Base-by-base conservation (phyloP, 2,113 vertebrate genomes). In the Chaenocephalus aceratus region DNA sequence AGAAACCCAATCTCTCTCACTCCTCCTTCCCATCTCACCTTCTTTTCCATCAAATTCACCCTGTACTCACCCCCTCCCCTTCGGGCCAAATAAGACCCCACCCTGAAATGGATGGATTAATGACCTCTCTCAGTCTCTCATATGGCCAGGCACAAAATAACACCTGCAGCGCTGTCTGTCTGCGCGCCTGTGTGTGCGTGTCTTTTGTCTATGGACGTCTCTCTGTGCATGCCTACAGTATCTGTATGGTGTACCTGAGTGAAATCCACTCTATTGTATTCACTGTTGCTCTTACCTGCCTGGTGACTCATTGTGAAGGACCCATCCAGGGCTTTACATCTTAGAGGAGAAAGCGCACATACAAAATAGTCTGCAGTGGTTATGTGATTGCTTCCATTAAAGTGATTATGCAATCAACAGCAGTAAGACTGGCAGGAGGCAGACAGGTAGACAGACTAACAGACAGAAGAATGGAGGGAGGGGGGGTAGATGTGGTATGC, bases 101-200 rank as follows among this genome's bases (percentile, higher is more conserved):
- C 89, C 85, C 82, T 88, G 90, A 82, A 86, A 84, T 86, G 81
- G 85, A 83, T 79, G 92, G 86, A 93, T 93, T 93, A 94, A 93
- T 94, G 90, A 89, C 89, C 93, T 87, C 88, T 87, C 80, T 87
- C 78, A 80, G 84, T 79, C 80, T 82, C 86, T 56, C 53, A 63
- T 83, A 65, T 79, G 34, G 52, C 52, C 67, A 73, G 63, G 54
- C 71, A 68, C 67, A 64, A 60, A 41, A 41, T 57, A 74, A 68
- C 78, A 59, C 81, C 67, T 64, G 13, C 64, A 77, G 71, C 36
- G 18, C 60, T 73, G 49, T 77, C 46, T 81, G 72, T 59, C 57
- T 72, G 52, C 11, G 6, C 68, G 78, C 60, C 57, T 34, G 10
- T 36, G 44, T 73, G 30, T 30, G 30, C 30, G 30, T 30, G 4